Conservation (phyloP, 1,140 invertebrate genomes). For the Platorchestia sp. region DNA sequence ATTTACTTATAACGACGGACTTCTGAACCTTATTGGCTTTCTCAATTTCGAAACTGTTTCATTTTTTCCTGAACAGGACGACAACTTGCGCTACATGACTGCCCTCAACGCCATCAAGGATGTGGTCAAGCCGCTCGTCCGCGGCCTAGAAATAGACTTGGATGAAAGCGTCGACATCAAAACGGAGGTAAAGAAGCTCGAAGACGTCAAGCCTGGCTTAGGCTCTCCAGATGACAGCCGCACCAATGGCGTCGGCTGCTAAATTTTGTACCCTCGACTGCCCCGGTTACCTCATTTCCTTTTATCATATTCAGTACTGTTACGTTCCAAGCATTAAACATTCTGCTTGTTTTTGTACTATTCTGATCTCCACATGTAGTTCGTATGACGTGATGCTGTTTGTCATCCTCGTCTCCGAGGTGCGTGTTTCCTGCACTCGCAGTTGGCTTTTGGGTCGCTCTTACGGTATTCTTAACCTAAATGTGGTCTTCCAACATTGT, state of each 20-base stretch:
- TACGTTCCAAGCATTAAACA: neutral
- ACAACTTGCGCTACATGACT: constrained; percentile 63
- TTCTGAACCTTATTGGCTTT: neutral
- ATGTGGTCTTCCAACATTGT: neutral
- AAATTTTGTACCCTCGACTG: neutral
- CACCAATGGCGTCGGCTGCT: constrained; percentile 3
- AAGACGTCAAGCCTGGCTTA: neutral
- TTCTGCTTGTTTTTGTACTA: neutral
- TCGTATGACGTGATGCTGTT: neutral
- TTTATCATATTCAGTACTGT: neutral
- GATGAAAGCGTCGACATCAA: constrained; percentile 61
- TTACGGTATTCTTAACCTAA: neutral
- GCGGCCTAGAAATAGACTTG: constrained; percentile 60
- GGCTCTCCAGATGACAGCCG: neutral
- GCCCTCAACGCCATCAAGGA: constrained; percentile 65
- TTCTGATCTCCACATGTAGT: neutral
- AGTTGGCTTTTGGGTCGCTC: neutral
- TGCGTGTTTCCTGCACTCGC: neutral
- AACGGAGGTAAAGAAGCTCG: constrained; percentile 4
- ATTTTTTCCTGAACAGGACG: constrained; percentile 57
- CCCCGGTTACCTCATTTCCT: neutral
- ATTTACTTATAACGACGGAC: neutral
- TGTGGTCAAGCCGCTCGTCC: constrained; percentile 63
- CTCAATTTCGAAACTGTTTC: neutral
- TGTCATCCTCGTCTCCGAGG: neutral